Base-by-base conservation (phyloP, 2,797 vertebrate species). In the Champsocephalus gunnari region DNA sequence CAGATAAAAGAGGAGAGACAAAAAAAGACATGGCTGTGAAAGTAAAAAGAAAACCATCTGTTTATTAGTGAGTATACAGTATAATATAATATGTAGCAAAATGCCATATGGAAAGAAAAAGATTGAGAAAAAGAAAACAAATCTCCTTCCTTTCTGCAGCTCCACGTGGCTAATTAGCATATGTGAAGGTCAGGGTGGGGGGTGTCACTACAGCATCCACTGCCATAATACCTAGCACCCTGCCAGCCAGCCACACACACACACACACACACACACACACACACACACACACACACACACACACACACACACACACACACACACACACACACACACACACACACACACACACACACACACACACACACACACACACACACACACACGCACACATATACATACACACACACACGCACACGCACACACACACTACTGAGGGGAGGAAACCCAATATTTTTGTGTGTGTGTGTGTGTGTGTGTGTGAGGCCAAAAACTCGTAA, bases 161-260 rank as follows among this genome's bases (percentile, higher is more conserved):
- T 88, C 91, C 97, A 95, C 96, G 87, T 93, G 96, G 96, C 96
- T 96, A 94, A 97, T 97, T 96, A 96, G 90, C 96, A 96, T 96
- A 95, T 94, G 95, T 96, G 95, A 97, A 97, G 96, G 96, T 97
- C 96, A 95, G 84, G 66, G 92, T 93, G 90, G 89, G 58, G 90
- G 96, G 95, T 92, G 91, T 92, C 94, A 90, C 84, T 83, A 81
- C 90, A 93, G 90, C 55, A 92, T 94, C 92, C 91, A 85, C 80
- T 83, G 51, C 64, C 76, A 82, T 79, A 66, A 76, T 79, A 83
- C 59, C 89, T 97, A 96, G 96, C 95, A 61, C 45, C 80, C 88
- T 78, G 95, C 96, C 96, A 94, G 88, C 91, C 89, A 72, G 88
- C 91, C 89, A 72, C 81, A 59, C 47, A 71, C 45, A 60, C 69